These are phyloP conservation scores for Heliothis peltigera DNA, from an alignment of 2,888 invertebrate species.

Conservation along the genomic window DNA sequence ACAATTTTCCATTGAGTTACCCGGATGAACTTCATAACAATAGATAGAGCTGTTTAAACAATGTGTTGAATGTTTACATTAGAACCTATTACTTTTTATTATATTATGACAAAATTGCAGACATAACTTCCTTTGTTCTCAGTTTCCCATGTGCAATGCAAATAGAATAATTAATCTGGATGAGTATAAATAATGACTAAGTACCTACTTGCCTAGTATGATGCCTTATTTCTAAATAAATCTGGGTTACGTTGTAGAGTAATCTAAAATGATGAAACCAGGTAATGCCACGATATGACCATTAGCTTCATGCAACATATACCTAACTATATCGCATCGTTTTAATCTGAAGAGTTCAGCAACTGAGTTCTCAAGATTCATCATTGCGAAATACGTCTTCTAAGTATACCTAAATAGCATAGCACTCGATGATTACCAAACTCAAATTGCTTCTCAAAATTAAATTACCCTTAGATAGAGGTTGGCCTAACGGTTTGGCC, in stretches of 20 bases:
- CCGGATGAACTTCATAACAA: conserved; percentile 65
- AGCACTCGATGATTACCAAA: conserved; percentile 49
- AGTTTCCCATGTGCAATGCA: conserved; percentile 5
- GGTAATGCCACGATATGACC: conserved; percentile 39
- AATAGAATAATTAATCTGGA: conserved; percentile 16
- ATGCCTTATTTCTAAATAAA: conserved; percentile 32
- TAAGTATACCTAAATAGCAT: background rate
- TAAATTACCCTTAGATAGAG: conserved; percentile 42
- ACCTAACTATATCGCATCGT: conserved; percentile 26
- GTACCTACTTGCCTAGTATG: conserved; percentile 1
- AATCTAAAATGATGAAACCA: conserved; percentile 45
- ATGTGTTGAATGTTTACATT: conserved; percentile 39
- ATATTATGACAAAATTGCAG: conserved; percentile 8
- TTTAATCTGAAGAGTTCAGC: conserved; percentile 39
- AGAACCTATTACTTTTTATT: conserved; percentile 16
- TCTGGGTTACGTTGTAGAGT: conserved; percentile 16
- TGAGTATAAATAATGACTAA: conserved; percentile 18
- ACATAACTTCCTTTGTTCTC: conserved; percentile 26
- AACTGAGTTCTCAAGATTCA: conserved; percentile 49
- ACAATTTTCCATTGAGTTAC: conserved; percentile 64
- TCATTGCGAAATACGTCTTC: conserved; percentile 50
- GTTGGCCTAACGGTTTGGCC: conserved; percentile 10
- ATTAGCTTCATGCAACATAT: conserved; percentile 48
- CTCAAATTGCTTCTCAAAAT: conserved; percentile 50
- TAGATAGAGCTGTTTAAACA: conserved; percentile 51